These are phyloP conservation scores for Meta bourneti DNA, from an alignment of 2,888 invertebrate species.

Conservation along the genomic window DNA sequence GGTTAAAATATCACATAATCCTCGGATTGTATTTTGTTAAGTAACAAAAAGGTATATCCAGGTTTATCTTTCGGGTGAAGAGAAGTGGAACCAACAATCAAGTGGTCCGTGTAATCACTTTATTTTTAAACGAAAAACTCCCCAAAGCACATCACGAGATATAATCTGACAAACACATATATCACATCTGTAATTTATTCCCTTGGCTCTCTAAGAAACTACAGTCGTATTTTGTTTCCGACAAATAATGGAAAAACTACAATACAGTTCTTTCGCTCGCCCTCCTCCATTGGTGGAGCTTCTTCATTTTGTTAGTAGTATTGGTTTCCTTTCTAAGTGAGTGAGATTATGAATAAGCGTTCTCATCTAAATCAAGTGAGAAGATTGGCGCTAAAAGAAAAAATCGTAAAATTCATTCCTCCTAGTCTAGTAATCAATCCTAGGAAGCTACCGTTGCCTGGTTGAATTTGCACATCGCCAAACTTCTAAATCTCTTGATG, in stretches of 20 bases:
- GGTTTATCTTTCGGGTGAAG: not conserved
- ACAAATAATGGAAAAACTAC: slow-evolving; percentile 75
- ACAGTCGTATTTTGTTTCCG: slow-evolving; percentile 74
- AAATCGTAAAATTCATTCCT: slow-evolving; percentile 74
- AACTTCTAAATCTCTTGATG: not conserved
- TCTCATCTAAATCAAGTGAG: slow-evolving; percentile 73
- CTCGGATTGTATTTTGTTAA: not conserved
- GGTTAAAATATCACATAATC: not conserved
- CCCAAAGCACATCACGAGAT: slow-evolving; percentile 72
- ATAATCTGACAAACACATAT: slow-evolving; percentile 76
- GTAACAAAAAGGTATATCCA: not conserved
- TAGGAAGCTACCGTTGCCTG: slow-evolving; percentile 72
- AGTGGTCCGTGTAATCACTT: slow-evolving; percentile 75
- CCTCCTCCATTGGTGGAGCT: slow-evolving; percentile 8
- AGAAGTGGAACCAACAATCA: slow-evolving; percentile 69
- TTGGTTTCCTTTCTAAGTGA: slow-evolving; percentile 67
- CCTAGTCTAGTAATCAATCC: slow-evolving; percentile 66
- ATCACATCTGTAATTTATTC: slow-evolving; percentile 77
- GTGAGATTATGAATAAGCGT: slow-evolving; percentile 72
- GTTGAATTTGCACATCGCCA: slow-evolving; percentile 21
- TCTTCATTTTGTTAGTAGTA: slow-evolving; percentile 43
- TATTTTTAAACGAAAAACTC: slow-evolving; percentile 73
- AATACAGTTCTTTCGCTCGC: slow-evolving; percentile 69
- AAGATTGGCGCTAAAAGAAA: slow-evolving; percentile 76
- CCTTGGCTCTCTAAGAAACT: slow-evolving; percentile 76